Conservation (phyloP, 2,888 invertebrate genomes). For the Nymphalis polychloros region DNA sequence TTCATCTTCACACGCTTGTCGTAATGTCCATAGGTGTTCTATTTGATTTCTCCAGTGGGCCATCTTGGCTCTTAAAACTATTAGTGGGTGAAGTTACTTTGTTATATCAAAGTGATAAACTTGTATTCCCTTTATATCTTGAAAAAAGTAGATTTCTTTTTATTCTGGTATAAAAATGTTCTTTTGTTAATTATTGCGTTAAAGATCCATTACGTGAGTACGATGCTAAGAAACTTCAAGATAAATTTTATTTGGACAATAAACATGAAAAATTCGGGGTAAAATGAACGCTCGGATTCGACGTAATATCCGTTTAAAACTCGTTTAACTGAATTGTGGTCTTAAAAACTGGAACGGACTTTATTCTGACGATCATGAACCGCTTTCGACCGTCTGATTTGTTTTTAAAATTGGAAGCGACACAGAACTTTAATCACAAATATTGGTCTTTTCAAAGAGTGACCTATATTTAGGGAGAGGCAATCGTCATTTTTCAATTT, state of each 20-base stretch:
- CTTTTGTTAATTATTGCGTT: not conserved
- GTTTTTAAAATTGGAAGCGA: conserved; percentile 27
- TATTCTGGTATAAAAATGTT: not conserved
- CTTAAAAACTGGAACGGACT: conserved; percentile 41
- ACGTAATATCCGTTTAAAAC: conserved; percentile 47
- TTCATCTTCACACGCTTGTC: too few relatives aligned
- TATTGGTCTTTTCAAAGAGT: conserved; percentile 17
- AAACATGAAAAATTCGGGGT: conserved; percentile 19
- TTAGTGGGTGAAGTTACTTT: too few relatives aligned
- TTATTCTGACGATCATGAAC: conserved; percentile 34
- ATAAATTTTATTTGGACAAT: conserved; percentile 8
- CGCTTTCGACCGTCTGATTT: conserved; percentile 39
- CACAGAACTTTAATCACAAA: conserved; percentile 21
- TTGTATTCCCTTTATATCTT: too few relatives aligned
- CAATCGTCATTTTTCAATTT: too few relatives aligned
- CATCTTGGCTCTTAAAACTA: too few relatives aligned
- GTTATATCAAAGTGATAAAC: too few relatives aligned
- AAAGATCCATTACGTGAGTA: not conserved
- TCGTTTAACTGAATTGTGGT: conserved; percentile 47
- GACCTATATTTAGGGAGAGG: conserved; percentile 10
- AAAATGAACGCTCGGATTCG: conserved; percentile 35
- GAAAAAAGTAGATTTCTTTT: too few relatives aligned
- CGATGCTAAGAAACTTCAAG: not conserved
- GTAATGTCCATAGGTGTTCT: too few relatives aligned
- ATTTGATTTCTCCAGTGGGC: too few relatives aligned